Evolutionary conservation across 2,888 invertebrate species (phyloP), one percentile per base, ranked within the genome.

Genomic region (Arctia plantaginis): DNA sequence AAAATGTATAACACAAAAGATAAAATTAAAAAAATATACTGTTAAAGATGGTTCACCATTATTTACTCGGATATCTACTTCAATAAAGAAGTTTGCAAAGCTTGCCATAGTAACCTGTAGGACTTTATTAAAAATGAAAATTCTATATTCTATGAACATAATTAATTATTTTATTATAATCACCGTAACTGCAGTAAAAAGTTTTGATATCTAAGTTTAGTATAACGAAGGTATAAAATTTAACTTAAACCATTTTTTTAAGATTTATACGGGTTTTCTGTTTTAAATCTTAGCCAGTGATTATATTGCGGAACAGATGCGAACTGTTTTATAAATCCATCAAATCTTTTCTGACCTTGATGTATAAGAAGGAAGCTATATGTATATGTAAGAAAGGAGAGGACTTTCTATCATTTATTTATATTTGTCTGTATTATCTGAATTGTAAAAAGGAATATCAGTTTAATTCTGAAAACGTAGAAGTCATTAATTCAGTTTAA

Each of bases 271-370:
- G 27, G n/a, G 27, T 15, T 59, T 59, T 59, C 35, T 85, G 85
- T 88, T 90, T 87, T 87, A 87, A 86, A 86, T 82, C 71, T 70
- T 79, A 73, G 69, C 73, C 75, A 71, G 75, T 74, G 72, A 74
- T 79, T 73, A 80, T 76, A 86, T 84, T 78, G 85, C 77, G 78
- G 82, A 88, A 86, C 92, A 91, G 92, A 88, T 93, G 93, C 89
- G 86, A 79, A 85, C 84, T 91, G 89, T 90, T 90, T 90, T 89
- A 90, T 90, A 90, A 92, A 91, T 91, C 89, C 88, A 91, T 91
- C 90, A 88, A 93, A 84, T 93, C 87, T 93, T 94, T 90, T 88
- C n/a, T 55, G 79, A 83, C 82, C 78, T 87, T 86, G 80, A 90
- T 91, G 89, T 91, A 92, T n/a, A n/a, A n/a, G n/a, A n/a, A n/a